Base-by-base conservation (phyloP, 2,797 vertebrate species). In the Threskiornis aethiopicus region DNA sequence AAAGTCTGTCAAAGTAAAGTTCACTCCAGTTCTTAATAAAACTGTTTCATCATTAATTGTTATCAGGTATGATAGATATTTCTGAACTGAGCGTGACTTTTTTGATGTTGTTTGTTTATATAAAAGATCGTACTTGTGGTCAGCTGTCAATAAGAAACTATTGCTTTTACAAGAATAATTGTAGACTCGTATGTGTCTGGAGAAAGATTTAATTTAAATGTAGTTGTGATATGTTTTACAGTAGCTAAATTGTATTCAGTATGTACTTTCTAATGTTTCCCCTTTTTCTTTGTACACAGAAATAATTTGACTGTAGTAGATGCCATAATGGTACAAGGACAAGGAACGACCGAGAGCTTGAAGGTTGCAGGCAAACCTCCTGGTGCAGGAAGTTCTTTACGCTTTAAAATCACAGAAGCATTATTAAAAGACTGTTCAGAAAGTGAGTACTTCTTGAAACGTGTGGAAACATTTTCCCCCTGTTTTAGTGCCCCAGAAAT, bases 271-370 rank as follows among this genome's bases (percentile, higher is more conserved):
- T n/a, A n/a, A 64, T 66, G 35, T 87, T 92, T 82, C 52, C 18
- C 9, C 46, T 73, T 94, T 31, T 94, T 91, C 47, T 84, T 55
- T 49, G 55, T 77, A 20, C 51, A 10, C 90, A 99, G 99, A 98
- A 99, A 99, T 97, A 99, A 99, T 98, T 98, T 99, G 97, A 99
- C 99, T 1, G 99, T 99, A 94, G 97, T 99, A 80, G 99, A 99
- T 96, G 98, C 98, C 28, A 97, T 99, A 95, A 77, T 99, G 85
- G 99, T 99, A 59, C 98, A 99, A 73, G 99, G 99, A 61, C 99
- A 99, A 95, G 99, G 99, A 57, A 98, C 99, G 2, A 99, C 98
- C 0, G 99, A 99, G 97, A 99, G 98, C 97, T 96, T 99, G 93
- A 99, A 98, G 89, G 98, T 99, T 28, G 99, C 98, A 39, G 99